These are phyloP conservation scores for Heteromormyrus szaboi DNA, from an alignment of 2,797 vertebrate species.

Conservation along the genomic window DNA sequence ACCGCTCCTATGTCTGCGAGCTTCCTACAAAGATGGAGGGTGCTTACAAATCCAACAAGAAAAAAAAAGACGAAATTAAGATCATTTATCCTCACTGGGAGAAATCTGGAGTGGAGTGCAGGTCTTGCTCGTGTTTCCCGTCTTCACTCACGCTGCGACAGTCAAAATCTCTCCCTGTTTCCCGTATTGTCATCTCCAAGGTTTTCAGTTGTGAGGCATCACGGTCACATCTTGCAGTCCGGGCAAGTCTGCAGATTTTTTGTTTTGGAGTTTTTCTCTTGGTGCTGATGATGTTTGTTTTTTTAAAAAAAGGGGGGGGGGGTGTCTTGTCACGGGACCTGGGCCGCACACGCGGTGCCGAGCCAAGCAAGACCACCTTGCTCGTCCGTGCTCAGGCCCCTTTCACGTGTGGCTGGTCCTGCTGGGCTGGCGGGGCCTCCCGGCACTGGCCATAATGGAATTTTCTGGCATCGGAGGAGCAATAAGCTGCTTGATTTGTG, in stretches of 20 bases:
- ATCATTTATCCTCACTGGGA: neutral
- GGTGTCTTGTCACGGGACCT: neutral
- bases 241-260: slow-evolving; percentile 50
- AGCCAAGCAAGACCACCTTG: neutral
- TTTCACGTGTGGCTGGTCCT: slow-evolving; percentile 5
- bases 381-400: neutral
- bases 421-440: slow-evolving; percentile 47
- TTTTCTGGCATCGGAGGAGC: slow-evolving; percentile 54
- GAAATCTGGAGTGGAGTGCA: neutral
- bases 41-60: neutral
- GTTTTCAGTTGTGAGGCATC: slow-evolving; percentile 43
- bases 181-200: slow-evolving; percentile 39
- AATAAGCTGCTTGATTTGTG: slow-evolving; percentile 54
- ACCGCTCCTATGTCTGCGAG: neutral
- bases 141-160: neutral
- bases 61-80: neutral
- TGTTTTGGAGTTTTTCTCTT: neutral
- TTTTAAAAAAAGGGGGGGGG: neutral
- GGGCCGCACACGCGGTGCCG: neutral
- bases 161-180: neutral
- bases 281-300: neutral
- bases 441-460: slow-evolving; percentile 62
- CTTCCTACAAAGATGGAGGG: neutral
- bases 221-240: slow-evolving; percentile 48
- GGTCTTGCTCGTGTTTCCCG: neutral